Percentiles rank a stretch among this genome's conserved stretches.
Conservation (phyloP, 2,797 vertebrate species). For the Leptatherina wallacei region DNA sequence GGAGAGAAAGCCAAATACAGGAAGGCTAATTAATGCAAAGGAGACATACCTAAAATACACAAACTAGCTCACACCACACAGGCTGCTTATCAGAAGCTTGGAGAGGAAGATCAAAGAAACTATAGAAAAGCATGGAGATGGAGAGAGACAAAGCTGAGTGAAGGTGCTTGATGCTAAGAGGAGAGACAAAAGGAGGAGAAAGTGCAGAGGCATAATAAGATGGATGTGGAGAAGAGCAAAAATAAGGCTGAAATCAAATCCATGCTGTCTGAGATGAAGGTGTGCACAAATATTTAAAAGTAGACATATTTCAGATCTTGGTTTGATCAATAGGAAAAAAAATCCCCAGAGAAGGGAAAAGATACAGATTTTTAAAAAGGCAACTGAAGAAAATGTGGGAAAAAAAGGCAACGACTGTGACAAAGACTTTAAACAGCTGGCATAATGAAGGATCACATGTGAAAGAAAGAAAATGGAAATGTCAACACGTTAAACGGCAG, state of each 20-base stretch:
- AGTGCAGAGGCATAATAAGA: conserved; percentile 29
- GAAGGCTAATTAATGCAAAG: conserved; percentile 64
- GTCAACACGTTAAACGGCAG: conserved; percentile 19
- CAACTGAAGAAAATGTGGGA: conserved; percentile 33
- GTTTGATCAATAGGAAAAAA: conserved; percentile 60
- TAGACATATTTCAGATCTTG: conserved; percentile 22
- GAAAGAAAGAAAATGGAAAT: conserved; percentile 17
- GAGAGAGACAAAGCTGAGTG: conserved; percentile 35
- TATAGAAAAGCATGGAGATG: conserved; percentile 17
- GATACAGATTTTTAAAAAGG: conserved; percentile 41
- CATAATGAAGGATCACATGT: conserved; percentile 46
- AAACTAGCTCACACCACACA: conserved; percentile 32
- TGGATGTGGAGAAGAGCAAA: conserved; percentile 29
- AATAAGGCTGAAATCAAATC: conserved; percentile 59
- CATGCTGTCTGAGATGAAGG: conserved; percentile 37
- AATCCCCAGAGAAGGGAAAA: conserved; percentile 47
- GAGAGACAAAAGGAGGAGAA: conserved; percentile 18
- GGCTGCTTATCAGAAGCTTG: conserved; percentile 52
- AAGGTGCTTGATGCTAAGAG: conserved; percentile 29
- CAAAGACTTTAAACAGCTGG: conserved; percentile 47
- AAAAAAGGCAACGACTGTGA: conserved; percentile 31
- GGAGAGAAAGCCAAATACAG: conserved; percentile 44
- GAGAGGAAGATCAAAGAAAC: conserved; percentile 61
- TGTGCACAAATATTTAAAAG: conserved; percentile 54
- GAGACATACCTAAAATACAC: conserved; percentile 55